phyloP scores from a whole-genome alignment of 1,140 invertebrate species.

The Planococcus citri region DNA sequence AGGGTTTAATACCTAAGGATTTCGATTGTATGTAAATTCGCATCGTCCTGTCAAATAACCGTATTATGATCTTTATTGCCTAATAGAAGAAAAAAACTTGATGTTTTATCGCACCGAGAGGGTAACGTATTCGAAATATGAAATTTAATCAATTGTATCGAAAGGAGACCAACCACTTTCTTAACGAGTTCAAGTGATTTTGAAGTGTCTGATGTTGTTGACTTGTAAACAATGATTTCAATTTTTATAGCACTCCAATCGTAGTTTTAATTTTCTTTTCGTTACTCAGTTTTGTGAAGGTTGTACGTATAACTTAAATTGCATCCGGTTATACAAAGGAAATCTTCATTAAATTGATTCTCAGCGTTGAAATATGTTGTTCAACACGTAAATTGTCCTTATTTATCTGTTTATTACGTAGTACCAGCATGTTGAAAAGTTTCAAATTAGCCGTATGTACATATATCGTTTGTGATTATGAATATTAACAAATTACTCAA shows the following conservation, averaged over 20 bases:
- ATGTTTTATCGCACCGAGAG: too few relatives aligned
- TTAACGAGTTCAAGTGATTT: slow-evolving; percentile 7
- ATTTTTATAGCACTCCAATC: slow-evolving; percentile 3
- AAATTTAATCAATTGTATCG: too few relatives aligned
- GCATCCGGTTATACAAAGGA: slow-evolving; percentile 1
- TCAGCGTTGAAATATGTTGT: background rate
- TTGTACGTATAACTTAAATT: slow-evolving; percentile 3
- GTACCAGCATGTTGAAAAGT: background rate
- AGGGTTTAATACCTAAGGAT: too few relatives aligned
- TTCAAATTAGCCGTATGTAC: background rate
- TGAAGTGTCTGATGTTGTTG: background rate
- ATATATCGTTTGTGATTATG: background rate
- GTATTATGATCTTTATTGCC: too few relatives aligned
- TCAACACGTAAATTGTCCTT: slow-evolving; percentile 3
- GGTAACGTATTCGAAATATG: too few relatives aligned
- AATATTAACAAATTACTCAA: background rate
- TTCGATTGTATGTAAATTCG: too few relatives aligned
- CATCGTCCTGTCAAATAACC: too few relatives aligned
- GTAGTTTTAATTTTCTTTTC: slow-evolving; percentile 4
- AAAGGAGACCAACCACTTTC: background rate
- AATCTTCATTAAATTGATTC: slow-evolving; percentile 4
- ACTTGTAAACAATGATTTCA: background rate
- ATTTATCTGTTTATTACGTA: slow-evolving; percentile 8
- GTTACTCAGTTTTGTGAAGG: background rate
- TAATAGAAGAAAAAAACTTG: too few relatives aligned